phyloP scores from a whole-genome alignment of 2,113 vertebrate genomes.

The Camelus dromedarius region DNA sequence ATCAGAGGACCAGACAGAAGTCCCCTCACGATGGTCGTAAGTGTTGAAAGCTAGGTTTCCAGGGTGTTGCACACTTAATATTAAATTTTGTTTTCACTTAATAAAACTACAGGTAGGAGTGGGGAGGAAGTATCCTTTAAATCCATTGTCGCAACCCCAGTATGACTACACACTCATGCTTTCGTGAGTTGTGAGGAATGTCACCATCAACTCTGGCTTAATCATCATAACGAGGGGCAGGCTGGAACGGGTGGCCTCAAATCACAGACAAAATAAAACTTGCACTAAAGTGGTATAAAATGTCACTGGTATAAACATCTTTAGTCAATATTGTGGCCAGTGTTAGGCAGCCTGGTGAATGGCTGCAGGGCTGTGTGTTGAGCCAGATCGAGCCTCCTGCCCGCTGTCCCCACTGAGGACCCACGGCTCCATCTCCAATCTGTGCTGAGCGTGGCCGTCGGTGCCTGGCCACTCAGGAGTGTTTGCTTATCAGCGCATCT shows the following conservation, averaged over 20 bases:
- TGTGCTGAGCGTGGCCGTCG: background rate
- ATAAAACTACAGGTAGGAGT: background rate
- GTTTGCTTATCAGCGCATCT: background rate
- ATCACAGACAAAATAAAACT: background rate
- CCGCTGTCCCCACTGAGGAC: background rate
- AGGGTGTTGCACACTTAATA: background rate
- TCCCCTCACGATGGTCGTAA: background rate
- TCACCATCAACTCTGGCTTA: background rate
- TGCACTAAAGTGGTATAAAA: background rate
- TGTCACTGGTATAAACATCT: background rate
- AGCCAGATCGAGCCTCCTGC: background rate
- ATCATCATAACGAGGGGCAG: background rate
- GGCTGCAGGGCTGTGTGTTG: background rate
- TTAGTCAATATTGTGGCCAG: background rate
- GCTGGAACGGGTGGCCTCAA: background rate
- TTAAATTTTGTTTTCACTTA: slow-evolving; percentile 11
- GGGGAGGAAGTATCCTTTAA: background rate
- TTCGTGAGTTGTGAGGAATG: background rate
- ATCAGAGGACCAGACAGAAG: background rate
- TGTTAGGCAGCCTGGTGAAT: background rate
- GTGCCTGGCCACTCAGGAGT: background rate
- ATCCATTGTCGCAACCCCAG: background rate
- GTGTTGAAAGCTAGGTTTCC: background rate
- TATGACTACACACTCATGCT: background rate
- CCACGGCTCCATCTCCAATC: background rate